Conservation (phyloP, 2,888 invertebrate genomes). For the Geotrupes spiniger region DNA sequence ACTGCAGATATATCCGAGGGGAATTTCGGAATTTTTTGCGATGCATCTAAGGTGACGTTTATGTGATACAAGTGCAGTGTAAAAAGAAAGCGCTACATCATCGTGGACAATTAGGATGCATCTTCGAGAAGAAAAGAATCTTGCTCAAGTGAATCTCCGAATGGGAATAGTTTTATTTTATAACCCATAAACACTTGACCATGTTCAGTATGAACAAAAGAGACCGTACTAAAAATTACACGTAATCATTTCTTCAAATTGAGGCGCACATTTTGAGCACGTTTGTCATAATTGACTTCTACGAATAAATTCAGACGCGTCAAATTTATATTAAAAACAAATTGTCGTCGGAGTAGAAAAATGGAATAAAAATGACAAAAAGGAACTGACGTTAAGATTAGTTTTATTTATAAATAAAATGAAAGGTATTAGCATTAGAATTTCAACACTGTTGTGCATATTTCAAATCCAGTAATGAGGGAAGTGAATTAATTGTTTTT, state of each 20-base stretch:
- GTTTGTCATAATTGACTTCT: too few relatives aligned
- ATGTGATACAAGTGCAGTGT: conserved; percentile 3
- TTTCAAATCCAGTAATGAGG: too few relatives aligned
- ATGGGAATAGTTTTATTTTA: conserved; percentile 13
- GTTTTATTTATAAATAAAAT: too few relatives aligned
- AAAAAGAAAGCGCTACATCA: conserved; percentile 9
- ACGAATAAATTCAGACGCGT: too few relatives aligned
- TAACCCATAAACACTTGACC: conserved; percentile 10
- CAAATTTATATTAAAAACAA: too few relatives aligned
- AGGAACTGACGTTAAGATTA: too few relatives aligned
- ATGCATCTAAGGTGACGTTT: neutral
- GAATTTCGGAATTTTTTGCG: conserved; percentile 1
- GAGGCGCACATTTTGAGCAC: neutral
- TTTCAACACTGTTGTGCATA: too few relatives aligned
- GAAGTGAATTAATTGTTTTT: too few relatives aligned
- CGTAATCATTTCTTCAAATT: conserved; percentile 3
- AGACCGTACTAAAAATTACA: conserved; percentile 1
- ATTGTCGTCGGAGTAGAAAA: too few relatives aligned
- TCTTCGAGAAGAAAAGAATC: conserved; percentile 10
- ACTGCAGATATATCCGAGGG: neutral
- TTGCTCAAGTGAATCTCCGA: conserved; percentile 8
- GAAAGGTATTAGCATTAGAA: too few relatives aligned
- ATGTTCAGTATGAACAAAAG: conserved; percentile 6
- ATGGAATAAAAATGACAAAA: too few relatives aligned
- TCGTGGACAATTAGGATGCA: conserved; percentile 13